Conservation (phyloP, 2,797 vertebrate genomes). For the Channallabes apus region DNA sequence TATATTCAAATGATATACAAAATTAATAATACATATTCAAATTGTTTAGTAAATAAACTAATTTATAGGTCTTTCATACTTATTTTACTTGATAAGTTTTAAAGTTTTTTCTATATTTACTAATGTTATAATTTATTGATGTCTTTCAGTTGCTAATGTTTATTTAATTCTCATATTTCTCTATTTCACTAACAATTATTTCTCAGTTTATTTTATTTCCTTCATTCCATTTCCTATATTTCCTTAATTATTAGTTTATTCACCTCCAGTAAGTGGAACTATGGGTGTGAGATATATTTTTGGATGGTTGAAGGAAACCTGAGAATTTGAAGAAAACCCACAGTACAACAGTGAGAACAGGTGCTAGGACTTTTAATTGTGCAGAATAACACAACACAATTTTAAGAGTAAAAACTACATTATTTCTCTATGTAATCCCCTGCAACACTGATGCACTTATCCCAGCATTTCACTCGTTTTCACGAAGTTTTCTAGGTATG, state of each 20-base stretch:
- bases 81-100: too few species aligned
- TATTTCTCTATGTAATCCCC: too few species aligned
- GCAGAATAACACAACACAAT: too few species aligned
- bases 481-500: too few species aligned
- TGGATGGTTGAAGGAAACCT: not conserved
- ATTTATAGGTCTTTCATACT: too few species aligned
- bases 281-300: not conserved
- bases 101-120: not conserved
- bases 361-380: too few species aligned
- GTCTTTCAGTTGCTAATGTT: not conserved
- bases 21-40: not conserved
- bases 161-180: not conserved
- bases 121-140: not conserved
- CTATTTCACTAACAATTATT: not conserved
- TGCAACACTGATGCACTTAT: too few species aligned
- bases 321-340: not conserved
- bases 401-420: too few species aligned
- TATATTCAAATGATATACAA: not conserved
- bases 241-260: not conserved
- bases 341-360: not conserved
- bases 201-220: not conserved
- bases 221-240: not conserved
- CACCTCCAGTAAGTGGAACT: not conserved
- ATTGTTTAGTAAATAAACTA: not conserved
- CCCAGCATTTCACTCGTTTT: too few species aligned